Conservation (phyloP, 2,797 vertebrate genomes). For the Mormyrus proboscirostris region DNA sequence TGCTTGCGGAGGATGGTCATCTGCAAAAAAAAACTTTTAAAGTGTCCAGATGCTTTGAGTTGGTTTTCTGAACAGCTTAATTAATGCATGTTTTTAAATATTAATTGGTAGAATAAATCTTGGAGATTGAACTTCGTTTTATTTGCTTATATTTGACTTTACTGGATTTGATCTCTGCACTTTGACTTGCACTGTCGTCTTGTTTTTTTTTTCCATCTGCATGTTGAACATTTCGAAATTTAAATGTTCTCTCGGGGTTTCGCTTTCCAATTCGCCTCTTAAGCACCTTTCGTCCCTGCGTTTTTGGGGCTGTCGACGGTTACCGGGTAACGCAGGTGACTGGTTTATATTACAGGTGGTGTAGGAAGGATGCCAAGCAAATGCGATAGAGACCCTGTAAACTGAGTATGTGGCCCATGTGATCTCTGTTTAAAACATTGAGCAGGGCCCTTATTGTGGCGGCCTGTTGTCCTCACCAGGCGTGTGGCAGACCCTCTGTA, state of each 20-base stretch:
- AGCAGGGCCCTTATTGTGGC: conserved; percentile 25
- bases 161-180: background rate
- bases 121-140: background rate
- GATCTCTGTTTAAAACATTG: conserved; percentile 54
- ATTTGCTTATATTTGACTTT: background rate
- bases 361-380: conserved; percentile 31
- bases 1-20: background rate
- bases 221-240: background rate
- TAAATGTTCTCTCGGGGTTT: background rate
- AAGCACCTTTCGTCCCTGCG: background rate
- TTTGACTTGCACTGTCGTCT: background rate
- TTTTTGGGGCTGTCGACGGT: conserved; percentile 22
- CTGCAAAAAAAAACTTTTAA: background rate
- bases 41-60: background rate
- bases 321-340: conserved; percentile 41
- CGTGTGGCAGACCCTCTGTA: background rate
- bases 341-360: conserved; percentile 46
- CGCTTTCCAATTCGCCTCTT: background rate
- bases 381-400: conserved; percentile 43
- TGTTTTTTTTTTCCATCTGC: background rate
- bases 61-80: background rate
- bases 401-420: conserved; percentile 43
- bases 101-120: background rate
- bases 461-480: background rate
- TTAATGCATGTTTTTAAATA: background rate